These are phyloP conservation scores for Connochaetes taurinus DNA, from an alignment of 2,113 vertebrate species.

Conservation along the genomic window DNA sequence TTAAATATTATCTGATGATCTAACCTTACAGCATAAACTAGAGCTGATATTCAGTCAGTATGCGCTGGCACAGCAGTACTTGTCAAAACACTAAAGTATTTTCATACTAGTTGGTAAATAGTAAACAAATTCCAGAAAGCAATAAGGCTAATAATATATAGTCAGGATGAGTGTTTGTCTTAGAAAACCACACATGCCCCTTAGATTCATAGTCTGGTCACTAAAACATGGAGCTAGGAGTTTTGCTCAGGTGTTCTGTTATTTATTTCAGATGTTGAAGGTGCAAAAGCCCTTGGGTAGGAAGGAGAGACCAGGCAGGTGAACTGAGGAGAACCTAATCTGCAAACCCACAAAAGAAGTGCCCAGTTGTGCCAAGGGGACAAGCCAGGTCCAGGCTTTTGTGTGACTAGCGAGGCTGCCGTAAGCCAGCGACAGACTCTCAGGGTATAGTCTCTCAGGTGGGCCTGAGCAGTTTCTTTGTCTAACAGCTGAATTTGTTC, in stretches of 20 bases:
- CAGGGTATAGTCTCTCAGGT: neutral
- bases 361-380: neutral
- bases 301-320: neutral
- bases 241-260: neutral
- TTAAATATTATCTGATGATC: neutral
- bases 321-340: neutral
- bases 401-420: neutral
- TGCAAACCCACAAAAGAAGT: neutral
- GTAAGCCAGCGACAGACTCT: neutral
- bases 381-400: neutral
- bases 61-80: neutral
- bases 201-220: neutral
- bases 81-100: neutral
- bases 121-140: neutral
- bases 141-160: neutral
- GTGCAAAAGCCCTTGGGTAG: neutral
- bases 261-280: slow-evolving; percentile 8
- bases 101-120: neutral
- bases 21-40: neutral
- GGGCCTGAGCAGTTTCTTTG: neutral
- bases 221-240: neutral
- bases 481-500: neutral
- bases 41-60: neutral
- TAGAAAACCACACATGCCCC: neutral
- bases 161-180: neutral